Base-by-base conservation (phyloP, 1,140 invertebrate genomes). In the Drosophila miranda region DNA sequence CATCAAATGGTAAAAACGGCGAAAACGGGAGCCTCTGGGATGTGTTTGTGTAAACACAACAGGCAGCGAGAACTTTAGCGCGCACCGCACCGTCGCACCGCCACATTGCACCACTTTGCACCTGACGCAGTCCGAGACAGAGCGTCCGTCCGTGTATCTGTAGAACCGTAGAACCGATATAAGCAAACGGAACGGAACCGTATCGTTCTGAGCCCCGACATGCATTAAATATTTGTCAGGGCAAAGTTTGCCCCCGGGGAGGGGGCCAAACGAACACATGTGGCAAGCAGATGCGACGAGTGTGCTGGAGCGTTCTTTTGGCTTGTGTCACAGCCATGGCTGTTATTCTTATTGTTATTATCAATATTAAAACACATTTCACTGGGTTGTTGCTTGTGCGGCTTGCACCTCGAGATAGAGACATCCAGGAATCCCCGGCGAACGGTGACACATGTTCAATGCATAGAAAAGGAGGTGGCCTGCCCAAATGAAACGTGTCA, bases 201-300 rank as follows among this genome's bases (percentile, higher is more conserved):
- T 54, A 9, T 30, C 30, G 45, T 45, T 41, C 67, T 38, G 45
- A 30, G 2, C 52, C 63, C 53, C 76, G 52, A 51, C 60, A 62
- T 63, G 53, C 73, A 77, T 84, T 76, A 69, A 76, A 86, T 84
- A 86, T 80, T 75, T 86, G 81, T 81, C 80, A 86, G 81, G 4
- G 30, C 57, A 53, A 43, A 83, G 69, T 74, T 78, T 58, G 23
- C 34, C 44, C 48, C 28, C 30, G 21, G 30, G 30, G 8, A 2
- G 7, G 28, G 7, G 6, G 8, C 14, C 19, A 78, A 81, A 83
- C 83, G 78, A 81, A 82, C 78, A 82, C 78, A 83, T 82, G 79
- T 83, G 58, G 30, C 44, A n/a, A 51, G 23, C 26, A 7, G n/a
- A 30, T n/a, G 16, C 2, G 7, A 45, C 23, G 46, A 42, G 30